phyloP scores from a whole-genome alignment of 2,113 vertebrate species.

The Setophaga petechia region DNA sequence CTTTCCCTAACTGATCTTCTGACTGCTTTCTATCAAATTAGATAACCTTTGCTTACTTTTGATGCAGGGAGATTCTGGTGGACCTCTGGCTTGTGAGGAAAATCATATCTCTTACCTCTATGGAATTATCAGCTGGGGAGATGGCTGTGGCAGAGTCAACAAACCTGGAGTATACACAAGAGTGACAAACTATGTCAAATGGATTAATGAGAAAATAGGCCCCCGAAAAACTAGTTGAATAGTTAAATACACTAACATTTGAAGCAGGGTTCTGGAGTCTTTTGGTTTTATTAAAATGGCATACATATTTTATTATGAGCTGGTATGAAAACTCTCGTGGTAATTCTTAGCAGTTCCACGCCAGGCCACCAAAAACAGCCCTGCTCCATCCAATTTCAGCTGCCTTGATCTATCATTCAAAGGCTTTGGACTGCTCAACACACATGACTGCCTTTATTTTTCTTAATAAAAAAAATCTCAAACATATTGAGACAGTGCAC shows the following conservation, averaged over 20 bases:
- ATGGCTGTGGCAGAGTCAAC: conserved; percentile 81
- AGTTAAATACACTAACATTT: not conserved
- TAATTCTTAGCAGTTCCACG: conserved; percentile 12
- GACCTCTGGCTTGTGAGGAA: conserved; percentile 84
- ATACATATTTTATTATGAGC: not conserved
- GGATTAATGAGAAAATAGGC: conserved; percentile 85
- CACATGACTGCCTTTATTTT: not conserved
- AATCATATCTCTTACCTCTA: conserved; percentile 84
- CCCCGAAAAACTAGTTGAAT: not conserved
- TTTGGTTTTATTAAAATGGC: not conserved
- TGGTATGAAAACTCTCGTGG: not conserved
- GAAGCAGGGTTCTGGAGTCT: not conserved
- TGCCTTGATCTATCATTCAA: not conserved
- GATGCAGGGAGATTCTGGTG: conserved; percentile 92
- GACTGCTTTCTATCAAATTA: not conserved
- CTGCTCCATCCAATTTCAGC: not conserved
- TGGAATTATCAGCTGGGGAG: conserved; percentile 94
- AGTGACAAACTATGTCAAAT: conserved; percentile 85
- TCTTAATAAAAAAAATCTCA: not conserved
- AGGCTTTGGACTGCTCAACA: not conserved
- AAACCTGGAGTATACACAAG: conserved; percentile 93
- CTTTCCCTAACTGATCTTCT: not conserved
- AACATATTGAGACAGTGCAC: not conserved
- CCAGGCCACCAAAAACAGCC: not conserved
- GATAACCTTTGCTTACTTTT: not conserved